Base-by-base conservation (phyloP, 2,888 invertebrate genomes). In the Sesia bembeciformis region DNA sequence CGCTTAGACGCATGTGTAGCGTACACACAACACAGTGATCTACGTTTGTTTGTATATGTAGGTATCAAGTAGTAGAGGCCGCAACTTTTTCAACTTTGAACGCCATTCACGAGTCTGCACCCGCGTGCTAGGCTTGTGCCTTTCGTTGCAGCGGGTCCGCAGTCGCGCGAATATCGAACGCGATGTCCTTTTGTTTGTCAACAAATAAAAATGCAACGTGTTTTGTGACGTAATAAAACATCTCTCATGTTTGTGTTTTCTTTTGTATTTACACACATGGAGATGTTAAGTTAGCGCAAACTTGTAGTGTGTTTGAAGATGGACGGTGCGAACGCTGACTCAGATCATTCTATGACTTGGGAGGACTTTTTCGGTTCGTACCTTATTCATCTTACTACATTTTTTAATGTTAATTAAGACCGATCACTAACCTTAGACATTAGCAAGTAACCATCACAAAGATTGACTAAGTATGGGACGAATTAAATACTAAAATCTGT, bases 331-430 rank as follows among this genome's bases (percentile, higher is more conserved):
- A 89, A 84, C 68, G 89, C 88, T 70, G 93, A 93, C 78, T 93
- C 93, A 67, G 93, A 93, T 81, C 92, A 92, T 70, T 93, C 93
- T 76, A 91, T 93, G 90, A 92, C 92, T 75, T 93, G 93, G 93
- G 93, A 93, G 80, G 93, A 93, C 72, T 93, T 93, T 90, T 93
- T 93, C 72, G 93, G 93, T 93, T 71, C 84, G 92, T 90, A 61
- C 57, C 53, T 57, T 49, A n/a, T 49, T 49, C 8, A n/a, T 8
- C 5, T 49, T 49, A 49, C 23, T 7, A 5, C 7, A 42, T 7
- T 42, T 5, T 42, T 42, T 42, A 42, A 6, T 42, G 42, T 42
- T 42, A 6, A 42, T 7, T 2, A 42, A 23, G 23, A 23, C 23
- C 23, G 23, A 23, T 23, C 23, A 23, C 23, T 23, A 23, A 23